These are phyloP conservation scores for Cygnus buccinator DNA, from an alignment of 2,113 vertebrate species.

Conservation along the genomic window DNA sequence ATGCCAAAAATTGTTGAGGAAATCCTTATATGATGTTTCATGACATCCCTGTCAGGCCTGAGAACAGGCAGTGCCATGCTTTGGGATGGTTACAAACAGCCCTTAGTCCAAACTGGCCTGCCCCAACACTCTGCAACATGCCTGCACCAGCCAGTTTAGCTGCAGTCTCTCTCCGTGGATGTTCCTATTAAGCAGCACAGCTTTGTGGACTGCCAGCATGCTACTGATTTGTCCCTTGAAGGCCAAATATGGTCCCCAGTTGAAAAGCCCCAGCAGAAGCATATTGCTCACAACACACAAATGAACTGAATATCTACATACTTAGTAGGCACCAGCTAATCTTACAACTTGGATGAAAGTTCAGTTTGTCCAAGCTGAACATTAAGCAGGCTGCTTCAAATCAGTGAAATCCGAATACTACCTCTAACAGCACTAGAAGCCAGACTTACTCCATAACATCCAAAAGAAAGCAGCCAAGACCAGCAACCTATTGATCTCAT, in stretches of 20 bases:
- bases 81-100: background rate
- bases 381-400: background rate
- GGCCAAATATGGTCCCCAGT: background rate
- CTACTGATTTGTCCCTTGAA: background rate
- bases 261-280: background rate
- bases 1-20: background rate
- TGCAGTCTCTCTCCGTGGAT: background rate
- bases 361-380: background rate
- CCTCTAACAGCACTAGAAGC: background rate
- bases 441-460: background rate
- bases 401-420: background rate
- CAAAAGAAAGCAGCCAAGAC: background rate
- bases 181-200: background rate
- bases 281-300: background rate
- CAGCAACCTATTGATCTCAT: background rate
- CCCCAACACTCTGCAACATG: background rate
- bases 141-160: background rate
- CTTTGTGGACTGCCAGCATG: background rate
- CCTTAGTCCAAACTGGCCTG: background rate
- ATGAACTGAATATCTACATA: background rate
- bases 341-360: background rate
- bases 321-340: background rate
- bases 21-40: background rate
- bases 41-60: fast-evolving
- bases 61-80: background rate